Conservation (phyloP, 2,888 invertebrate genomes). For the Morinoia aosen region DNA sequence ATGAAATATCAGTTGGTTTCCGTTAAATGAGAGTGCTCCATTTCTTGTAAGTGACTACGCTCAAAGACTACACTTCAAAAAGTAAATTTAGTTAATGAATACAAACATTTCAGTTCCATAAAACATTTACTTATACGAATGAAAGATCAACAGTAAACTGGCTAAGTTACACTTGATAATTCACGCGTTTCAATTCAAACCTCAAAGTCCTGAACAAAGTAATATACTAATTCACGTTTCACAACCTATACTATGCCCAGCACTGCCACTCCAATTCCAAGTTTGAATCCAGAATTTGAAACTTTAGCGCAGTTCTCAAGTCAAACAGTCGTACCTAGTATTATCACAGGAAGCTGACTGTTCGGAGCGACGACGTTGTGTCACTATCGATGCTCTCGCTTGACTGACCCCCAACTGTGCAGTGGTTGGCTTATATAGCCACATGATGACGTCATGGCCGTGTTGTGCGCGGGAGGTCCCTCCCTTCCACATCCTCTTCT, state of each 20-base stretch:
- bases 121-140: neutral
- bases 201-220: neutral
- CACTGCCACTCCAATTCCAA: neutral
- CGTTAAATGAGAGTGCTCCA: too few relatives aligned
- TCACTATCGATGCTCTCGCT: neutral
- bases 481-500: neutral
- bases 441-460: neutral
- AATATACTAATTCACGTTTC: neutral
- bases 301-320: neutral
- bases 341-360: conserved; percentile 7
- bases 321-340: neutral
- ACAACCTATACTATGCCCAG: neutral
- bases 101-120: too few relatives aligned
- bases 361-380: neutral
- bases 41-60: too few relatives aligned
- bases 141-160: neutral
- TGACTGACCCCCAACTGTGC: neutral
- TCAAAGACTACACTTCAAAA: too few relatives aligned
- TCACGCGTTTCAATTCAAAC: neutral
- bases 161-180: neutral
- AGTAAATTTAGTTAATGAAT: too few relatives aligned
- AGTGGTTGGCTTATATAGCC: neutral
- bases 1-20: too few relatives aligned
- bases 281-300: neutral
- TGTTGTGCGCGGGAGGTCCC: neutral